Evolutionary conservation across 2,888 invertebrate species (phyloP), one percentile per base, ranked within the genome.

Genomic region (Drosophila leonis): DNA sequence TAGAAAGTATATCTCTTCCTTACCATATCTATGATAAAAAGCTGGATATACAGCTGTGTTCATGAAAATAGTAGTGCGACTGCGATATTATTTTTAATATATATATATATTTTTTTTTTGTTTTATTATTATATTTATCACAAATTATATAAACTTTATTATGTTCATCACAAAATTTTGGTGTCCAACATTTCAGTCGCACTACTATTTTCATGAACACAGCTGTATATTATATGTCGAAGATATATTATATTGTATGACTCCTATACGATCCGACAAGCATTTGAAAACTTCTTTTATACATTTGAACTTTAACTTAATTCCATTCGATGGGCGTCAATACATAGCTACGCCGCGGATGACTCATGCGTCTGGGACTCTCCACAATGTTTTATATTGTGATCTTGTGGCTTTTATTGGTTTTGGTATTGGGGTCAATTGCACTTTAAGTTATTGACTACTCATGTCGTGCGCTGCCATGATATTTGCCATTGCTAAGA

Each of bases 371-470:
- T 37, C 52, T 31, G 49, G 31, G 31, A n/a, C 29, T 29, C 48
- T 48, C 0, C 10, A 31, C 29, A 51, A 33, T 33, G 49, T 12
- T 35, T 12, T 31, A 20, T 31, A 42, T 41, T 42, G 37, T 54
- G 56, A 56, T 56, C 42, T 42, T 42, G n/a, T 20, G 41, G 56
- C n/a, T 39, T 66, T 67, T 67, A 66, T 68, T 70, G 60, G 42
- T 74, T 62, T 66, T 66, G n/a, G 56, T 55, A 79, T 79, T 64
- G 75, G 80, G 76, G 80, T 75, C 76, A 79, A 66, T 71, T 75
- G 77, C 63, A 71, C 75, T 79, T 66, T 31, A 46, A 71, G 64
- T 51, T 77, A 77, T 77, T 75, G 77, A 79, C 42, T 66, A 41
- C 49, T 66, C 64, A 46, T 48, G 44, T 56, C 66, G 75, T 66